Base-by-base conservation (phyloP, 2,888 invertebrate genomes). In the Lapara coniferarum region DNA sequence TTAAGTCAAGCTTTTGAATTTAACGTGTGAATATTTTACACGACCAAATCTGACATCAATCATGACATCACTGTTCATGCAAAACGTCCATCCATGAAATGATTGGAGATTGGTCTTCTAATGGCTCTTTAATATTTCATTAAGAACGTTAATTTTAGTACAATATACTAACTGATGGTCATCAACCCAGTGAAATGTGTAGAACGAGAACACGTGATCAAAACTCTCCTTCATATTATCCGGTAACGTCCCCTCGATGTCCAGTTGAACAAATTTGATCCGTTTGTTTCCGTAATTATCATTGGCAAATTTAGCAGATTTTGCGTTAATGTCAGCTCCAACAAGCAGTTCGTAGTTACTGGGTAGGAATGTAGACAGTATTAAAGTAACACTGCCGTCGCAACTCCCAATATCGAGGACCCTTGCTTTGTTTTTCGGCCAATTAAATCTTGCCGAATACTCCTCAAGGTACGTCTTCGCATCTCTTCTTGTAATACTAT, bases 331-430 rank as follows among this genome's bases (percentile, higher is more conserved):
- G 46, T 70, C 70, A 4, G 58, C 68, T 55, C 70, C 66, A 10
- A 63, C 51, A 2, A 71, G 13, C 12, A 68, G 0, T 49, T 69
- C 66, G 25, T 68, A 66, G n/a, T 69, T 25, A 5, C 37, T 12
- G 5, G 71, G 71, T 44, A 71, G 66, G 59, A 25, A 70, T 16
- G 13, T 53, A 19, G 46, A 37, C 12, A 71, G 25, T 66, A 71
- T 70, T 19, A 49, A 2, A 44, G 73, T 72, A 25, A 74, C 69
- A 58, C 69, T 66, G 10, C 74, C 74, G 53, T 73, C 74, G 7
- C 68, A 72, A 13, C 71, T 71, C 10, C 73, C 74, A 1, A 74
- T 63, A 44, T 74, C 74, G 13, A 73, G 37, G 6, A 69, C 30
- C 14, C 19, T 68, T 16, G 51, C 30, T 8, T 44, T 37, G 2